These are phyloP conservation scores for Griposia aprilina DNA, from an alignment of 2,888 invertebrate genomes.

Conservation along the genomic window DNA sequence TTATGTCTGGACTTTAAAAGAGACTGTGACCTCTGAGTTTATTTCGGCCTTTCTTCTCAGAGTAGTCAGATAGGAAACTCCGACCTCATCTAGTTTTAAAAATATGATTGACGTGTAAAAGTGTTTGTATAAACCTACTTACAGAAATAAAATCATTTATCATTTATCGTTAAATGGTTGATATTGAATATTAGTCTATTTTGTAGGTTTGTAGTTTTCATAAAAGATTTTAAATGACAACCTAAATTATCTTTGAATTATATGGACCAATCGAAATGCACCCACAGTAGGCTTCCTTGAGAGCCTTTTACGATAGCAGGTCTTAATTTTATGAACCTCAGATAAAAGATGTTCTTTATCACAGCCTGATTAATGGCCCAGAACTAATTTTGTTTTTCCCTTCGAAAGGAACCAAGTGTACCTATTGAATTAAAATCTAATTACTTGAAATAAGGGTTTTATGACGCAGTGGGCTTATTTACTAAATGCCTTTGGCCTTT, in stretches of 20 bases:
- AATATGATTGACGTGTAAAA: no score
- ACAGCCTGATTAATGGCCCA: constrained; percentile 66
- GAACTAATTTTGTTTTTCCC: constrained; percentile 69
- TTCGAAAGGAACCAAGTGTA: constrained; percentile 20
- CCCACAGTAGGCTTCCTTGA: constrained; percentile 7
- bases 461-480: neutral
- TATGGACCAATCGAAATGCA: constrained; percentile 51
- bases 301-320: constrained; percentile 53
- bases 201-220: neutral
- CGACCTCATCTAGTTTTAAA: no score
- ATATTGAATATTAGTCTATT: no score
- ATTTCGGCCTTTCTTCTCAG: no score
- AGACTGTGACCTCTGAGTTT: no score
- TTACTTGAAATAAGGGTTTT: constrained; percentile 22
- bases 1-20: no score
- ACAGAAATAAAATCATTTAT: no score
- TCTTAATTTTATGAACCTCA: constrained; percentile 67
- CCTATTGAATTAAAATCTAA: constrained; percentile 31
- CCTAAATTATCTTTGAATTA: constrained; percentile 49
- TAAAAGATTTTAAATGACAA: constrained; percentile 1
- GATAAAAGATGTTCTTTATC: constrained; percentile 67
- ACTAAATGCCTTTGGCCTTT: no score
- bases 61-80: no score
- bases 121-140: no score
- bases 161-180: no score